Evolutionary conservation across 2,113 vertebrate genomes (phyloP), one percentile per base, ranked within the genome.

Genomic region (Oxygymnocypris stewartii): DNA sequence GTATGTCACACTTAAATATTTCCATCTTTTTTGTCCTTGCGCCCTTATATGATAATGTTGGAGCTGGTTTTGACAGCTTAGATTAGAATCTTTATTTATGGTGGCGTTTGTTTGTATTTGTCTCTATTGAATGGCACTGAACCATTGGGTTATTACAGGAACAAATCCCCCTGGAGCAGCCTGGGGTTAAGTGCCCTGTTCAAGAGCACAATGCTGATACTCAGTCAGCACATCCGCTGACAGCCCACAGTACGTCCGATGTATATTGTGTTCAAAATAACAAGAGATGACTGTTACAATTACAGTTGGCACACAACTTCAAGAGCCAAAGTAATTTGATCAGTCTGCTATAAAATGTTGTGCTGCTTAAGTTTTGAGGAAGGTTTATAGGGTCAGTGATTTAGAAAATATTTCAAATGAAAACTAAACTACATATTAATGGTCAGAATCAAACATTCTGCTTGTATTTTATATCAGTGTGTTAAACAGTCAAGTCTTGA

Each of bases 111-210:
- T n/a, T 42, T 74, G 6, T 44, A 40, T 75, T 23, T 74, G 20
- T 3, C 11, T 1, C 73, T 23, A 47, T 7, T 44, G 40, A 75
- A 75, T 44, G 73, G 0, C 23, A 75, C n/a, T 75, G 40, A 75
- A 75, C 40, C 11, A 25, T 75, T 42, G 12, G 42, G 11, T 44
- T 75, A 44, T 75, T 75, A 75, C 73, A 75, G 40, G 12, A 40
- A 47, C 73, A 75, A 25, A 75, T 75, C 73, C 73, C 73, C 40
- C 40, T 75, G 73, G 73, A 75, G 73, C 28, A 75, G 47, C 42
- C 73, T 47, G 42, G 73, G 40, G 23, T 75, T 25, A 75, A 75
- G 73, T 75, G 42, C 42, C 73, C 73, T n/a, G 73, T 42, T 47
- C 40, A 75, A 75, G 40, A 40, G 71, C 40, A 44, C 71, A 44